Base-by-base conservation (phyloP, 1,140 invertebrate species). In the Diabrotica virgifera region DNA sequence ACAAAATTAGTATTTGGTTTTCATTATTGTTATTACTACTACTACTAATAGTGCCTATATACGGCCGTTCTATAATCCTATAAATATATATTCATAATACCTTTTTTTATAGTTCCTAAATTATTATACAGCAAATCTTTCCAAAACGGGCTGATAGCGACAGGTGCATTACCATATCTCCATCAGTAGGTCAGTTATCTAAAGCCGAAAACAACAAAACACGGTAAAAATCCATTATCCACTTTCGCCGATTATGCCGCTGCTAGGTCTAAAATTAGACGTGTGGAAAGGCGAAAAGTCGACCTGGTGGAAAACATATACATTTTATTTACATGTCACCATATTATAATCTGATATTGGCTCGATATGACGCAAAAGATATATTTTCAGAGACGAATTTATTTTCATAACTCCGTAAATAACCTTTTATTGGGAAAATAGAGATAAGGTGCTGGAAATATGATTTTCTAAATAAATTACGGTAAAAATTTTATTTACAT, bases 341-440 rank as follows among this genome's bases (percentile, higher is more conserved):
- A 52, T 61, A 60, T 52, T 13, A 60, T 50, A 36, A 37, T 50
- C 46, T 52, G 46, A 58, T 58, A 58, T 38, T 58, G 11, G 51
- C 46, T 36, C n/a, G 9, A 40, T 13, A 24, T 61, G 59, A 61
- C 59, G 59, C 59, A 61, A 36, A 36, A 36, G 36, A 52, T 14
- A 37, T 61, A 61, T 61, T 61, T 61, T 38, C 38, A 38, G 59
- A 36, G 11, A 11, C 59, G 10, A 61, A 61, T 61, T 52, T 61
- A 61, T 61, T 61, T 61, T 52, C 59, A 61, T 61, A 52, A 61
- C 51, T 13, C 59, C 51, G 51, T 61, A 61, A 61, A 61, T 61
- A 61, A 53, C 46, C 36, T 61, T 61, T 61, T 61, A 61, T 61
- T 52, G 46, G 59, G 24, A 61, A 36, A 52, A 52, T 52, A 52